These are phyloP conservation scores for Apostichopus leukothele DNA, from an alignment of 53 echinoderm and acorn worm genomes.

Conservation along the genomic window DNA sequence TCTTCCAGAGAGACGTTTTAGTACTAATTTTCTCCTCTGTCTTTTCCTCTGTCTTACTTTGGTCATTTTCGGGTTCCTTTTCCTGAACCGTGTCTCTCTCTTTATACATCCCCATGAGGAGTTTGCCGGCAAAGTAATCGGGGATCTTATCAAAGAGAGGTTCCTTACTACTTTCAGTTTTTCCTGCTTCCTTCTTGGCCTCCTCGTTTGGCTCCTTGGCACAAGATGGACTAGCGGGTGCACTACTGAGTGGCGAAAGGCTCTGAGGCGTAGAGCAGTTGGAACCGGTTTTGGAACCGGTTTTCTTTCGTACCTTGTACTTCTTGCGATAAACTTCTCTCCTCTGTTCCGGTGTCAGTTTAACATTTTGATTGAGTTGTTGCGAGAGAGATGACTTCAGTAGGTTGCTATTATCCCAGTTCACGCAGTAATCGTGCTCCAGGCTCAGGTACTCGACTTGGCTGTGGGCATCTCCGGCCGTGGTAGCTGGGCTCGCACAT, in stretches of 20 bases:
- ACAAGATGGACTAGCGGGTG: slow-evolving; percentile 55
- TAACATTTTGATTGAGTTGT: not conserved
- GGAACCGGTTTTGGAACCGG: not conserved
- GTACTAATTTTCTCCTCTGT: not conserved
- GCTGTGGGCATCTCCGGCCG: slow-evolving; percentile 28
- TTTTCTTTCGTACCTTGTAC: slow-evolving; percentile 70
- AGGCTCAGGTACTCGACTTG: slow-evolving; percentile 75
- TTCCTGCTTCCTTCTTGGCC: not conserved
- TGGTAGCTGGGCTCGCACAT: slow-evolving; percentile 48
- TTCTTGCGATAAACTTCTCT: slow-evolving; percentile 69
- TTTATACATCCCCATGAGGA: slow-evolving; percentile 69
- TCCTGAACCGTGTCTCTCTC: slow-evolving; percentile 35
- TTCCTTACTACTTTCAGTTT: not conserved
- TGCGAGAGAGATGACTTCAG: not conserved
- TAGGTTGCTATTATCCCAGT: slow-evolving; percentile 24
- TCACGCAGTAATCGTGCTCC: slow-evolving; percentile 90
- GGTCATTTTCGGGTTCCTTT: not conserved
- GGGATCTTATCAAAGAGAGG: slow-evolving; percentile 93
- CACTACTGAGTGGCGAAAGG: slow-evolving; percentile 42
- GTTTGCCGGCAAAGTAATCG: slow-evolving; percentile 76
- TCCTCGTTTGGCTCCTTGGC: slow-evolving; percentile 15
- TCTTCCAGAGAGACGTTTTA: slow-evolving; percentile 20
- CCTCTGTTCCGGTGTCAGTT: slow-evolving; percentile 52
- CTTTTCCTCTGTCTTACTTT: not conserved
- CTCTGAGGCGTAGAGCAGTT: slow-evolving; percentile 32